A percentile compares a stretch with the other conserved stretches of the same genome.
Evolutionary conservation across 2,888 invertebrate genomes (phyloP).

Genomic region (Esperia sulphurella): DNA sequence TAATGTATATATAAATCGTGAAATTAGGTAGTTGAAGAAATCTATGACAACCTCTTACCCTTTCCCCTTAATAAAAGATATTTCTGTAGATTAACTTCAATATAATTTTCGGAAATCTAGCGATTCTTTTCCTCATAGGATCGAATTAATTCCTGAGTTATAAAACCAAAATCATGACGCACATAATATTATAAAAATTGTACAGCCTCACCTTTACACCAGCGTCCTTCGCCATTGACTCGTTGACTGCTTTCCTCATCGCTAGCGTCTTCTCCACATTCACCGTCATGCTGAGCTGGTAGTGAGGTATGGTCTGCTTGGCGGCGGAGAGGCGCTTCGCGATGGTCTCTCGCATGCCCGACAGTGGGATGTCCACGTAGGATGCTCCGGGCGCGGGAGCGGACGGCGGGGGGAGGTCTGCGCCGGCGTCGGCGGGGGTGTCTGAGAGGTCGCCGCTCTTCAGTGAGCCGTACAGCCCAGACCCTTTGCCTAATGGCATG

Average conservation of each 20-base stretch:
- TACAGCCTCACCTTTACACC: conserved; percentile 77
- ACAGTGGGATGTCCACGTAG: conserved; percentile 89
- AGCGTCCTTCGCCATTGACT: conserved; percentile 80
- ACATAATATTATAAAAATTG: conserved; percentile 1
- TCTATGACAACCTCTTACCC: too few relatives aligned
- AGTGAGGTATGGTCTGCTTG: conserved; percentile 97
- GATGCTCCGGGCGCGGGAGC: conserved; percentile 68
- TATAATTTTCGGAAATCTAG: too few relatives aligned
- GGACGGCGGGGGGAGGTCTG: conserved; percentile 33
- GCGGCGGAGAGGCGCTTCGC: conserved; percentile 93
- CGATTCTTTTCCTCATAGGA: too few relatives aligned
- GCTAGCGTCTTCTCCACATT: conserved; percentile 89
- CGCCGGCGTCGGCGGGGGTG: conserved; percentile 19
- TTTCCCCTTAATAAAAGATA: too few relatives aligned
- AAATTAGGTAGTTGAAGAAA: too few relatives aligned
- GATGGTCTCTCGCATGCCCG: conserved; percentile 91
- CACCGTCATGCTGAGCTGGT: conserved; percentile 93
- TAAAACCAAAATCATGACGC: neutral
- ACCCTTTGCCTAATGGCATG: conserved; percentile 79
- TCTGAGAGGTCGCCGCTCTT: conserved; percentile 88
- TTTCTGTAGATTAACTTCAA: too few relatives aligned
- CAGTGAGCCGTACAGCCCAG: conserved; percentile 90
- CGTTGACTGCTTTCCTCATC: conserved; percentile 89
- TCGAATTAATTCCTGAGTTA: too few relatives aligned
- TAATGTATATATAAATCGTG: too few relatives aligned